phyloP scores from a whole-genome alignment of 2,888 invertebrate genomes.

The Cephus pulcher region DNA sequence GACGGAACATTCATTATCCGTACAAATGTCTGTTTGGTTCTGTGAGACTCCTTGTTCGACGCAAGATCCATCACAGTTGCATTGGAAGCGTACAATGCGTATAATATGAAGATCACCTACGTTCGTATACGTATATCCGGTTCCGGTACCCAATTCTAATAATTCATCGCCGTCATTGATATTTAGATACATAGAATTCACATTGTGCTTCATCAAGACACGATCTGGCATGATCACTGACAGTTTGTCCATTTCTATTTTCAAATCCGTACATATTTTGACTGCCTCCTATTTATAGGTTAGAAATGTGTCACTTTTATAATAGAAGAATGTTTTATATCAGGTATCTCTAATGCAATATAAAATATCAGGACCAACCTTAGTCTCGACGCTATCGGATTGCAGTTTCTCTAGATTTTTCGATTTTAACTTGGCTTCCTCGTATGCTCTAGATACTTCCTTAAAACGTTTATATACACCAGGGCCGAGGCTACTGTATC shows the following conservation, averaged over 20 bases:
- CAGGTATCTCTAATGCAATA: background rate
- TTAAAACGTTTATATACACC: constrained; percentile 42
- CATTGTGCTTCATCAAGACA: constrained; percentile 37
- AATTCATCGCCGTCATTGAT: constrained; percentile 49
- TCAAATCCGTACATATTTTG: constrained; percentile 19
- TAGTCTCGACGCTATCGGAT: constrained; percentile 8
- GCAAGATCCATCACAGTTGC: constrained; percentile 42
- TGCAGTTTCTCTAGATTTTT: constrained; percentile 16
- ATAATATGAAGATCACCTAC: constrained; percentile 50
- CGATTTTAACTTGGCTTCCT: constrained; percentile 26
- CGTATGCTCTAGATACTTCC: constrained; percentile 23
- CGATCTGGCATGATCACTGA: constrained; percentile 38
- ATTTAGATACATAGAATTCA: constrained; percentile 40
- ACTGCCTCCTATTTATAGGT: constrained; percentile 1
- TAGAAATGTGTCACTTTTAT: background rate
- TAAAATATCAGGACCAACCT: constrained; percentile 2
- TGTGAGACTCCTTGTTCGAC: constrained; percentile 3
- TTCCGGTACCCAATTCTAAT: constrained; percentile 34
- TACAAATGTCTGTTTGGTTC: background rate
- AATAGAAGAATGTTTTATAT: background rate
- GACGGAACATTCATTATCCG: background rate
- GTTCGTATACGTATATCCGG: constrained; percentile 40
- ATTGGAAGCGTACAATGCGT: constrained; percentile 43
- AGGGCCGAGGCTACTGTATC: constrained; percentile 43
- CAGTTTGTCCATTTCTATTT: constrained; percentile 26